Evolutionary conservation across 2,888 invertebrate genomes (phyloP).

Genomic region (Nineta flava): DNA sequence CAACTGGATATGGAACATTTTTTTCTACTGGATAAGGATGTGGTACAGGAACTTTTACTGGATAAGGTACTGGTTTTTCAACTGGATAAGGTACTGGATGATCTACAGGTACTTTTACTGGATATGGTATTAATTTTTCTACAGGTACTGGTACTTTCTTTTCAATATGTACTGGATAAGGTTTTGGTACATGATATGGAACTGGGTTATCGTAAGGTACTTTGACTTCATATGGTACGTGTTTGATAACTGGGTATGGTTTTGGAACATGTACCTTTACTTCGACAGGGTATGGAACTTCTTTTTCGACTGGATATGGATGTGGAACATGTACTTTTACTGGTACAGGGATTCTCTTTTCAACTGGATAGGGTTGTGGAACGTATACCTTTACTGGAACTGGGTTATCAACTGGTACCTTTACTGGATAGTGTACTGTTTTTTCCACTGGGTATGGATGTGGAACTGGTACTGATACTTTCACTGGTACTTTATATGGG

Average conservation of each 20-base stretch:
- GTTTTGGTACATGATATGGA: conserved; percentile 44
- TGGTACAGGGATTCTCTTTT: conserved; percentile 48
- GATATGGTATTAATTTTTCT: conserved; percentile 44
- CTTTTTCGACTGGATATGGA: conserved; percentile 52
- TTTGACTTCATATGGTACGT: conserved; percentile 46
- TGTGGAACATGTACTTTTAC: conserved; percentile 49
- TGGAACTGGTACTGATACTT: conserved; percentile 25
- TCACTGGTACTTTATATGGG: conserved; percentile 48
- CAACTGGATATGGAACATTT: conserved; percentile 46
- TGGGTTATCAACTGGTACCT: conserved; percentile 36
- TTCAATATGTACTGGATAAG: conserved; percentile 48
- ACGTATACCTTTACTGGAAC: conserved; percentile 59
- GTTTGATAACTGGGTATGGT: conserved; percentile 58
- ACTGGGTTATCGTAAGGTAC: conserved; percentile 46
- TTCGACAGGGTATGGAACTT: conserved; percentile 49
- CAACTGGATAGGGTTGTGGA: conserved; percentile 55
- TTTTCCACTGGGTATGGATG: conserved; percentile 58
- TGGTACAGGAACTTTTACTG: conserved; percentile 48
- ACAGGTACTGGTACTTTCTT: conserved; percentile 58
- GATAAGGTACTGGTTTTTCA: conserved; percentile 55
- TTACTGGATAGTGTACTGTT: conserved; percentile 46
- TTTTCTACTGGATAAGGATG: conserved; percentile 43
- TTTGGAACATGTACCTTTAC: conserved; percentile 50
- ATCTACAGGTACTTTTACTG: conserved; percentile 44
- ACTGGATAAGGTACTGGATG: conserved; percentile 51